These are phyloP conservation scores for Spheniscus humboldti DNA, from an alignment of 2,797 vertebrate genomes.

Conservation along the genomic window DNA sequence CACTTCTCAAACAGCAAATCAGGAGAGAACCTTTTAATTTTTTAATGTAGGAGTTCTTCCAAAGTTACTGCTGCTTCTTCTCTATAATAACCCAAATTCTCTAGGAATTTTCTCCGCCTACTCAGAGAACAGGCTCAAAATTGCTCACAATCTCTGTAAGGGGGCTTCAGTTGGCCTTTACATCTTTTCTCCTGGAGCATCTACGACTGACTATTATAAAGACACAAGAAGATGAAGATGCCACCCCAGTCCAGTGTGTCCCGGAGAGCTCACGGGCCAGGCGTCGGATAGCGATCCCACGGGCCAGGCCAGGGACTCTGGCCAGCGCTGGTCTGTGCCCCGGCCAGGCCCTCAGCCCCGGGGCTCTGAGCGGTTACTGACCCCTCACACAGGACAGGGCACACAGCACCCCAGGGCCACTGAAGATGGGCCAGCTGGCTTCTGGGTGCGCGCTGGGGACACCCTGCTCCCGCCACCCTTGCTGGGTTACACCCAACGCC, in stretches of 20 bases:
- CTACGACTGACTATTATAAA: fast-evolving
- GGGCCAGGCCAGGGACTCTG: not conserved
- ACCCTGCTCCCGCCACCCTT: not conserved
- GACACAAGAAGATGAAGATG: not conserved
- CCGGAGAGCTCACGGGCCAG: not conserved
- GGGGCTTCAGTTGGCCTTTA: not conserved
- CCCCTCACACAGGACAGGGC: not conserved
- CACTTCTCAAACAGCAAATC: fast-evolving
- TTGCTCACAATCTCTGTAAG: not conserved
- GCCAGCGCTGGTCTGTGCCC: fast-evolving
- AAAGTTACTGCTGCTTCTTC: not conserved
- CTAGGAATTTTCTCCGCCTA: not conserved
- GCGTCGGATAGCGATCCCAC: fast-evolving
- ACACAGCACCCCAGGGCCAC: not conserved
- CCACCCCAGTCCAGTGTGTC: fast-evolving
- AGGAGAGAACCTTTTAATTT: not conserved
- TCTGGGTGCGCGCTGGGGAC: fast-evolving
- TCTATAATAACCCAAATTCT: not conserved
- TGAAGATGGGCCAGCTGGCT: not conserved
- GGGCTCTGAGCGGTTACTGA: fast-evolving
- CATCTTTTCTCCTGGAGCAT: not conserved
- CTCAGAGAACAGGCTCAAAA: not conserved
- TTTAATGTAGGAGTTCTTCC: fast-evolving
- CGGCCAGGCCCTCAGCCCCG: not conserved
- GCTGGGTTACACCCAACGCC: fast-evolving